phyloP scores from a whole-genome alignment of 1,140 invertebrate genomes.

The Musca domestica region DNA sequence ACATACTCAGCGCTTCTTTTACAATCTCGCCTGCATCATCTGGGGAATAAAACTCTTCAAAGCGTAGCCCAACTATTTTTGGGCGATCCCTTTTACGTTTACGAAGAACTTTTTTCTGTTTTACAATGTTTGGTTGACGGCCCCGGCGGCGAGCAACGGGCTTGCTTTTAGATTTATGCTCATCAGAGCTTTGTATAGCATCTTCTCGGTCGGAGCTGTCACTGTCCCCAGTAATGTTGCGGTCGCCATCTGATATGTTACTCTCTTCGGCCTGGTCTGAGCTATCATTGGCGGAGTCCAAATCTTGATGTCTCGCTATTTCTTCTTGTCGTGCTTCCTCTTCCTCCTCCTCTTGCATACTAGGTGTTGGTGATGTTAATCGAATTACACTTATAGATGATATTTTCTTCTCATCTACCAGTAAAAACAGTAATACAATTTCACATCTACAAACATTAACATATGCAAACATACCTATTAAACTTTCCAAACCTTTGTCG shows the following conservation, averaged over 20 bases:
- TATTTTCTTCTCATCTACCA: constrained; percentile 48
- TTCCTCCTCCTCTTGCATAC: constrained; percentile 50
- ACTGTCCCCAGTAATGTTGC: constrained; percentile 30
- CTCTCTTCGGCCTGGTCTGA: constrained; percentile 33
- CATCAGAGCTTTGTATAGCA: background rate
- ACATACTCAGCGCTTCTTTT: constrained; percentile 49
- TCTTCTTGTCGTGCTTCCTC: constrained; percentile 41
- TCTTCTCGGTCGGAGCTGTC: background rate
- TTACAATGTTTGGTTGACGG: background rate
- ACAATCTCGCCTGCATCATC: constrained; percentile 43
- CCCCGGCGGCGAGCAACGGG: background rate
- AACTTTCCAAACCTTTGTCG: constrained; percentile 66
- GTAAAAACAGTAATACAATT: constrained; percentile 35
- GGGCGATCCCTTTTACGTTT: constrained; percentile 39
- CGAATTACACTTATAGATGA: constrained; percentile 51
- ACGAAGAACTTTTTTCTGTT: background rate
- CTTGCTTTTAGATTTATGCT: background rate
- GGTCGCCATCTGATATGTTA: constrained; percentile 31
- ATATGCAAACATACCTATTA: constrained; percentile 60
- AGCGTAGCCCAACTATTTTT: constrained; percentile 43
- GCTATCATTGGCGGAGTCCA: constrained; percentile 34
- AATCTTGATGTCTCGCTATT: constrained; percentile 35
- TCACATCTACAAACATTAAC: background rate
- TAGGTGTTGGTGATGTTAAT: constrained; percentile 49
- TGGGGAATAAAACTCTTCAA: constrained; percentile 50